Evolutionary conservation across 1,140 invertebrate species (phyloP), one percentile per base, ranked within the genome.

Genomic region (Drosophila ercepeae): DNA sequence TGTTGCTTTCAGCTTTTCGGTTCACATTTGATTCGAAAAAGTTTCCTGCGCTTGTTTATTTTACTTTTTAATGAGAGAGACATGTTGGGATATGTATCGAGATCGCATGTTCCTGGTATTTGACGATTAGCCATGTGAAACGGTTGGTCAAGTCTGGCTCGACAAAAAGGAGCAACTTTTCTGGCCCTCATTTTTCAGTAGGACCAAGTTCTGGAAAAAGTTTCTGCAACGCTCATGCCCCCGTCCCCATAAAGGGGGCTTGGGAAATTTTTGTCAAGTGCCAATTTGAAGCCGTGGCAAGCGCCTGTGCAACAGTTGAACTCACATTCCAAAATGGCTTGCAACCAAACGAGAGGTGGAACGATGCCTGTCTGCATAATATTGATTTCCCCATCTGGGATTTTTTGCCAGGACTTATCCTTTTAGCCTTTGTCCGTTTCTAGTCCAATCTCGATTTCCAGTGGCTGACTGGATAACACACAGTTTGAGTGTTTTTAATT

Each of bases 71-170:
- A 86, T 88, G 77, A 86, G 82, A 75, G 64, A 60, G 63, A 71
- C 67, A 71, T 71, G 68, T 71, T 36, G 44, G 46, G 45, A 71
- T 69, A 81, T 75, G 64, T 69, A 81, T 75, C 45, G 73, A 77
- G 82, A 72, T 81, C 65, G 42, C 50, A 57, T 75, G 70, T 84
- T 72, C 32, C 54, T 67, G 53, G 57, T 51, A 72, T 75, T 73
- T 86, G 81, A 76, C 76, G 82, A 84, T 84, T 84, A 84, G 81
- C 81, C 76, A 86, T 86, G 73, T 81, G 81, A 86, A 86, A 86
- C 76, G 51, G 74, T 45, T 69, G 68, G 58, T 59, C 78, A 81
- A 81, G 58, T 70, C 70, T 11, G 23, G 7, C 11, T 18, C 44
- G 21, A 6, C n/a, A 29, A 51, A 16, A 29, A 58, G 41, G 25